Conservation (phyloP, 2,113 vertebrate species). For the Toxostoma redivivum region DNA sequence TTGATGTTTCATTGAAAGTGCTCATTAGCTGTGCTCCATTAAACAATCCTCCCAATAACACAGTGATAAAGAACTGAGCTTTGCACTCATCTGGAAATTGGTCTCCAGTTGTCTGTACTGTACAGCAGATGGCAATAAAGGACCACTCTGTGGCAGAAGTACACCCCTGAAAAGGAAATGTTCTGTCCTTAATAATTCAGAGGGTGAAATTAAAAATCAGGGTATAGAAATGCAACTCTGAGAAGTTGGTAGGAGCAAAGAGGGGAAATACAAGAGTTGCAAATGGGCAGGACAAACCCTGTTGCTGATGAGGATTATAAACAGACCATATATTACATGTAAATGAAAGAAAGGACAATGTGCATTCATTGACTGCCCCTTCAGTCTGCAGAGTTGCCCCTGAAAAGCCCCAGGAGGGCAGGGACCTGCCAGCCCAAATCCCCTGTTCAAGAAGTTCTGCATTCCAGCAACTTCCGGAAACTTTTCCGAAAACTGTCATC, state of each 20-base stretch:
- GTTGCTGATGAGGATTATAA: neutral
- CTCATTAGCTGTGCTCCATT: neutral
- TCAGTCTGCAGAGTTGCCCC: neutral
- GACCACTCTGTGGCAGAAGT: neutral
- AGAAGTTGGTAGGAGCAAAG: neutral
- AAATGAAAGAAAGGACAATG: neutral
- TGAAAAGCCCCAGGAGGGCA: neutral
- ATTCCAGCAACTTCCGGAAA: constrained; percentile 82
- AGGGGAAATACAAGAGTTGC: neutral
- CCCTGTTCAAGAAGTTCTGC: constrained; percentile 68
- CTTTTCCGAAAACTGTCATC: constrained; percentile 88
- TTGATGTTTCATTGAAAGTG: neutral
- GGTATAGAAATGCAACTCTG: neutral
- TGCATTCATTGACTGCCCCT: neutral
- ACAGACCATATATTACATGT: accelerated
- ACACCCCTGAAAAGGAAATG: neutral
- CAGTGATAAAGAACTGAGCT: neutral
- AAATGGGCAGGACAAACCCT: neutral
- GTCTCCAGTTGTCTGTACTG: neutral
- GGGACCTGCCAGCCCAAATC: neutral
- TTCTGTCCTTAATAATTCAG: neutral
- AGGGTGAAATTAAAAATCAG: neutral
- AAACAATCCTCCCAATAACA: neutral
- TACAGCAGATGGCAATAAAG: constrained; percentile 45
- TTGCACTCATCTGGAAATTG: neutral